Percentiles rank a stretch among this genome's conserved stretches.
Evolutionary conservation across 2,888 invertebrate species (phyloP).

Genomic region (Taphrorychus bicolor): DNA sequence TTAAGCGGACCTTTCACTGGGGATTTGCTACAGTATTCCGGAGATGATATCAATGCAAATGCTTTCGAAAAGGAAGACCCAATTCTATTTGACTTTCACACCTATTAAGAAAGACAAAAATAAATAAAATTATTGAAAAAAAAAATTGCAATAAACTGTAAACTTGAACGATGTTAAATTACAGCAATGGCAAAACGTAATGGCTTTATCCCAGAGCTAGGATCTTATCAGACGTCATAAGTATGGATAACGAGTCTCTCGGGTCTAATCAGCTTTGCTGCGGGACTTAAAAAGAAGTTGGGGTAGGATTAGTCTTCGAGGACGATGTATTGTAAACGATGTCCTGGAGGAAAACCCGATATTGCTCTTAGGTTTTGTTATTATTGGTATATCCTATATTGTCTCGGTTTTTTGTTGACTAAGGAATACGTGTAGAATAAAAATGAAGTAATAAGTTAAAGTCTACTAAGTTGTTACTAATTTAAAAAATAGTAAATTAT

Average conservation of each 20-base stretch:
- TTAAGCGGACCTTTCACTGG: background rate
- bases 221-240: slow-evolving; percentile 19
- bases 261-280: slow-evolving; percentile 25
- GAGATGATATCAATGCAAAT: background rate
- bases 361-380: background rate
- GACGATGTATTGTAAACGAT: background rate
- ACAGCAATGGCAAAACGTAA: background rate
- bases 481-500: too few relatives aligned
- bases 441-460: too few relatives aligned
- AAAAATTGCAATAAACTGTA: background rate
- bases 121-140: background rate
- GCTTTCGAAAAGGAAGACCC: background rate
- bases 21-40: background rate
- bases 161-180: background rate
- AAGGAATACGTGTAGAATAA: too few relatives aligned
- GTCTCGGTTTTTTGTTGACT: background rate
- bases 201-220: slow-evolving; percentile 2
- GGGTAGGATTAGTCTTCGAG: background rate
- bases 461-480: too few relatives aligned
- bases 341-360: background rate
- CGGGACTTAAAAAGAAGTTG: slow-evolving; percentile 6
- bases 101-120: background rate
- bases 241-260: slow-evolving; percentile 22
- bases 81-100: background rate
- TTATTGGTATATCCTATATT: background rate